A percentile compares a stretch with the other conserved stretches of the same genome.
Conservation (phyloP, 2,113 vertebrate genomes). For the Cynoglossus semilaevis region DNA sequence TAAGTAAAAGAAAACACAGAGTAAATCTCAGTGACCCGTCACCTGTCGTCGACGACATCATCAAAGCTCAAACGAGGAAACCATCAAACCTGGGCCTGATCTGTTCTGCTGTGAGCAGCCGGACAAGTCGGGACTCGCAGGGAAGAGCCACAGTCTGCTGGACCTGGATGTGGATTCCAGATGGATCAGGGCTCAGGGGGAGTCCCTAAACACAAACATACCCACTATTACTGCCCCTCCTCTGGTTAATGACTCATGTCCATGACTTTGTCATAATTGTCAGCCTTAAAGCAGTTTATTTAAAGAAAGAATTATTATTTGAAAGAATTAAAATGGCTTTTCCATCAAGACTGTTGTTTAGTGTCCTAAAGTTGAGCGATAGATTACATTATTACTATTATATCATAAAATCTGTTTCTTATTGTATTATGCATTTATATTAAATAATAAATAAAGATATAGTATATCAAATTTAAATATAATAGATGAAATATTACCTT, state of each 20-base stretch:
- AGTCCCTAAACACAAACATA: constrained; percentile 23
- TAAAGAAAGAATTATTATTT: no score
- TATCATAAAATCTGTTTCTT: no score
- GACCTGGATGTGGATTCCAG: constrained; percentile 56
- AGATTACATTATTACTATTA: no score
- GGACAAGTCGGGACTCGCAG: not conserved
- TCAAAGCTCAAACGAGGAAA: constrained; percentile 57
- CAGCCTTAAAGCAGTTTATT: no score
- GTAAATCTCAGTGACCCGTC: constrained; percentile 24
- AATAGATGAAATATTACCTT: no score
- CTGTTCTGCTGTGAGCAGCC: constrained; percentile 4
- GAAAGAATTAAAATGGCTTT: no score
- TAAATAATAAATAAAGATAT: no score
- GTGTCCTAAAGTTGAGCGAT: no score
- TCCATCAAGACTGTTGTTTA: no score
- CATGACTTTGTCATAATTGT: not conserved
- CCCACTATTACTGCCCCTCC: not conserved
- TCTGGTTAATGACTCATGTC: constrained; percentile 33
- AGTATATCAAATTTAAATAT: no score
- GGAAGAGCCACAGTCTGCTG: constrained; percentile 4
- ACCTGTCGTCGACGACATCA: constrained; percentile 25
- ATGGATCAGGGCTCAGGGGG: constrained; percentile 36
- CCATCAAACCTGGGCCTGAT: constrained; percentile 22
- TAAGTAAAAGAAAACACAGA: constrained; percentile 16
- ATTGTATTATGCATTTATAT: no score